Percentiles rank a stretch among this genome's conserved stretches.
Evolutionary conservation across 1,140 invertebrate species (phyloP).

Genomic region (Carposina sasakii): DNA sequence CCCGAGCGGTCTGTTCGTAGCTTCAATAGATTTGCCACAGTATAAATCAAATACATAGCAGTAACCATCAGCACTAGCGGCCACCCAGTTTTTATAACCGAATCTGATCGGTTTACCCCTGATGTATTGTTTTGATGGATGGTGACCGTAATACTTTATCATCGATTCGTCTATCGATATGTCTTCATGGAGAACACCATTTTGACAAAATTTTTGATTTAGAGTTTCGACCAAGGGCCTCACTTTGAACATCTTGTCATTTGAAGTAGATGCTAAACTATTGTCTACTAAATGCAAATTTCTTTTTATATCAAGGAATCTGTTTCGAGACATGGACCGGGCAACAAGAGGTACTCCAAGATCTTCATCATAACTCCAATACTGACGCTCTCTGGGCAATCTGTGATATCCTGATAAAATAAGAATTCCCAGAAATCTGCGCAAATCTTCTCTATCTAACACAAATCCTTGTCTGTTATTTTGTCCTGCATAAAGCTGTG

Average conservation of each 20-base stretch:
- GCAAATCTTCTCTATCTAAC: constrained; percentile 30
- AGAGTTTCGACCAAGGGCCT: constrained; percentile 27
- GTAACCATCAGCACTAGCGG: constrained; percentile 39
- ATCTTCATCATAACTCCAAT: constrained; percentile 42
- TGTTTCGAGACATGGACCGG: constrained; percentile 35
- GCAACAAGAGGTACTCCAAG: constrained; percentile 31
- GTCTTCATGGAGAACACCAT: constrained; percentile 26
- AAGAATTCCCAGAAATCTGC: constrained; percentile 37
- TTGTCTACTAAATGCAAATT: constrained; percentile 29
- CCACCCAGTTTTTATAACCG: constrained; percentile 42
- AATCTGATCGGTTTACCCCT: constrained; percentile 30
- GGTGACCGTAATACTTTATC: constrained; percentile 32
- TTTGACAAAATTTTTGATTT: constrained; percentile 24
- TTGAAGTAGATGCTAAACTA: background rate
- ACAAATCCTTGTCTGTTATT: constrained; percentile 37
- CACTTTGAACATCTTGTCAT: constrained; percentile 29
- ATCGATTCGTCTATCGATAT: constrained; percentile 47
- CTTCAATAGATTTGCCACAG: constrained; percentile 35
- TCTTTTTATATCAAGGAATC: constrained; percentile 39
- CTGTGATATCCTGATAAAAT: constrained; percentile 41
- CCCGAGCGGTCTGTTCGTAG: constrained; percentile 20
- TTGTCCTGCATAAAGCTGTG: constrained; percentile 32
- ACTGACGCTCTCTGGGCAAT: constrained; percentile 33
- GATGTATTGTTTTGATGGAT: background rate
- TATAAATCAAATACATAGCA: constrained; percentile 43